Base-by-base conservation (phyloP, 2,113 vertebrate species). In the Rutilus rutilus region DNA sequence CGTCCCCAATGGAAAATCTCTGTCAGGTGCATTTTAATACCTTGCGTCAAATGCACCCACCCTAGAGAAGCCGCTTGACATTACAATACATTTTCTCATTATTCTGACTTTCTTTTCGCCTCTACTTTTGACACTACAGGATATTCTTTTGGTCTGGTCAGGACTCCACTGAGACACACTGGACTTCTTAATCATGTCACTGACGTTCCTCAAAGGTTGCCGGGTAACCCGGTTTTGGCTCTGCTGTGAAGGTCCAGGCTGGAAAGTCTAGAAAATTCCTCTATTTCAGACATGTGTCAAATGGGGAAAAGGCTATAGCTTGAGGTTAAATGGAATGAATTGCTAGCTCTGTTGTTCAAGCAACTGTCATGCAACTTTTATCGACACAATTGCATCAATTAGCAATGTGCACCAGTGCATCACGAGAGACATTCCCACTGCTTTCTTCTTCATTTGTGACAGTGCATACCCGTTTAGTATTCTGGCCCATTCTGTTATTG, bases 41-140 rank as follows among this genome's bases (percentile, higher is more conserved):
- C 86, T 83, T 86, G 85, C 90, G 88, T 92, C 85, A 89, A 86
- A 88, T 52, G 47, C n/a, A 74, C 62, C 15, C 39, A 87, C 87
- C 90, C 85, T 17, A 54, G 86, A 86, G 86, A 89, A 65, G 80
- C 73, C 82, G 82, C 84, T 59, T 73, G 77, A 87, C 60, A 86
- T 85, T 84, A 89, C 80, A 75, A 82, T 89, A 86, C 81, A 86
- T 65, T 79, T 89, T 87, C 79, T 69, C 69, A 83, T 83, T 78
- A 84, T 80, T 88, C 84, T 19, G 59, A 59, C 87, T 74, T 45
- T 87, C 87, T 77, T 64, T 82, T 78, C 74, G 88, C 71, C 90
- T 88, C 85, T 87, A 45, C 87, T 65, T 88, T 78, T 90, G 89
- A 90, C 92, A 91, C 87, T 64, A 87, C 6, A 30, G 84, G 87